Conservation (phyloP, 2,113 vertebrate species). For the Cepphus grylle region DNA sequence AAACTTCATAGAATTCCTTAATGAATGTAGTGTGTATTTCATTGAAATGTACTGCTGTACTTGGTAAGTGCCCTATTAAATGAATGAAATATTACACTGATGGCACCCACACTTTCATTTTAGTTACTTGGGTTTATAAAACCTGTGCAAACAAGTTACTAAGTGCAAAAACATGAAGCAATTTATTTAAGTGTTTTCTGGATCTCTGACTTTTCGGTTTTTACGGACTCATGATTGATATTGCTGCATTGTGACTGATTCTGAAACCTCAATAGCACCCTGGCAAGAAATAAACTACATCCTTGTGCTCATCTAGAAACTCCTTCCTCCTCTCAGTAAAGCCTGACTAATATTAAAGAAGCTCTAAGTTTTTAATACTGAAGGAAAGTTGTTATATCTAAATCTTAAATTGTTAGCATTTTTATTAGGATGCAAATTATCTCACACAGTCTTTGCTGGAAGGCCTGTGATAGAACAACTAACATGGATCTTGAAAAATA, state of each 20-base stretch:
- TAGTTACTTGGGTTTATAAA: conserved; percentile 47
- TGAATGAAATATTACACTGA: conserved; percentile 41
- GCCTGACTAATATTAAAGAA: not conserved
- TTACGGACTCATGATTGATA: conserved; percentile 55
- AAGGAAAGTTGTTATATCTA: not conserved
- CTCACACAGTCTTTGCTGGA: not conserved
- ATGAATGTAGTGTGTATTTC: conserved; percentile 11
- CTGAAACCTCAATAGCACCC: conserved; percentile 1
- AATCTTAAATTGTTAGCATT: not conserved
- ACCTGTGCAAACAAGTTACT: conserved; percentile 44
- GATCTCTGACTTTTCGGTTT: conserved; percentile 49
- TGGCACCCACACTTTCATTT: conserved; percentile 14
- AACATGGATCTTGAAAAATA: not conserved
- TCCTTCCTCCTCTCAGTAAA: not conserved
- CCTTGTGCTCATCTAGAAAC: not conserved
- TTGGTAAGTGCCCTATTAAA: conserved; percentile 27
- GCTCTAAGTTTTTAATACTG: not conserved
- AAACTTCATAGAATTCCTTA: conserved; percentile 53
- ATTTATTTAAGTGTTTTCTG: conserved; percentile 13
- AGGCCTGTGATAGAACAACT: not conserved
- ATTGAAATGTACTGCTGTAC: conserved; percentile 52
- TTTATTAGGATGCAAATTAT: not conserved
- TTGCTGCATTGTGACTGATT: conserved; percentile 34
- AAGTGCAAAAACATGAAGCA: conserved; percentile 37
- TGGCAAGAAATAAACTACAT: conserved; percentile 39